phyloP scores from a whole-genome alignment of 2,113 vertebrate genomes.

The Amazona guildingii region DNA sequence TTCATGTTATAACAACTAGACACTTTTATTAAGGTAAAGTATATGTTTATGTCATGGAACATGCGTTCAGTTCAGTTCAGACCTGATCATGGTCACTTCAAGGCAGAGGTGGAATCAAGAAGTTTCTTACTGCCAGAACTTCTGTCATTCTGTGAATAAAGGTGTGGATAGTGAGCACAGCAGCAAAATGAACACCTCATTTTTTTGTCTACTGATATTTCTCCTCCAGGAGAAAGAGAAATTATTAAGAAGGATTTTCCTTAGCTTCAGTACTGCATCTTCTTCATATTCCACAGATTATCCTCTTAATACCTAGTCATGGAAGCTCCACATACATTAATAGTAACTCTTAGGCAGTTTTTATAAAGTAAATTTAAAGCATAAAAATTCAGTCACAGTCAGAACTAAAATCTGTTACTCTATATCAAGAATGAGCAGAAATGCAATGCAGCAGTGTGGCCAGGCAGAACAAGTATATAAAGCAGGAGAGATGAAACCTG shows the following conservation, averaged over 20 bases:
- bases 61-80: background rate
- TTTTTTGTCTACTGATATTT: background rate
- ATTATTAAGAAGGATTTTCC: background rate
- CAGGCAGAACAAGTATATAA: background rate
- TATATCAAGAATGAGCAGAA: background rate
- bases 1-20: background rate
- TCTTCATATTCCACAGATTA: background rate
- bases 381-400: background rate
- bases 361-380: background rate
- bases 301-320: background rate
- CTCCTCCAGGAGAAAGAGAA: background rate
- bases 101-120: background rate
- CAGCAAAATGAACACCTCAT: background rate
- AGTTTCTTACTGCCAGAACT: background rate
- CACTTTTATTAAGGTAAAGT: background rate
- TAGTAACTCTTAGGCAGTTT: background rate
- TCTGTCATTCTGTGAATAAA: background rate
- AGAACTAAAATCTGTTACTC: background rate
- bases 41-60: background rate
- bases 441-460: background rate
- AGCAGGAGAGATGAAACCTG: background rate
- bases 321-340: background rate
- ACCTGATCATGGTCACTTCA: background rate
- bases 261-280: background rate
- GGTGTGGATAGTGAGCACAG: background rate